Base-by-base conservation (phyloP, 2,113 vertebrate species). In the Oreochromis aureus region DNA sequence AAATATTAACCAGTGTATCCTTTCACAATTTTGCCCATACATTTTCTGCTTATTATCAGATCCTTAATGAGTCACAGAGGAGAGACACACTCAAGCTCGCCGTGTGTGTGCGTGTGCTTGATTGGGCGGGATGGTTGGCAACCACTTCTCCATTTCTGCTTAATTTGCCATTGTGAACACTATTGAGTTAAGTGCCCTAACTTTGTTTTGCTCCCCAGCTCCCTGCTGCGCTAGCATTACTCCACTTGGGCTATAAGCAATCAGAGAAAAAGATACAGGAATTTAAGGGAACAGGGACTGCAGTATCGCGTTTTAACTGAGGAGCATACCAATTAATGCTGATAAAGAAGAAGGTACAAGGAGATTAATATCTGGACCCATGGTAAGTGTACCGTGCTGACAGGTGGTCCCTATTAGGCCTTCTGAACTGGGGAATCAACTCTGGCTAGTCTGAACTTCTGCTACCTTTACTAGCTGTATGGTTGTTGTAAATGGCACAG, bases 61-160 rank as follows among this genome's bases (percentile, higher is more conserved):
- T 87, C 80, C 86, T 59, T 96, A 96, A 96, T 96, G 95, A 96
- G 96, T 94, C 96, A 92, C 96, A 51, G 81, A 92, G 95, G 95
- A 93, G 86, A 87, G 82, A 44, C 61, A 39, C 59, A 9, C 66
- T 86, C 30, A 30, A 13, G 61, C 86, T 82, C 24, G 19, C 22
- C 0, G 11, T 86, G 80, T 84, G 83, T 91, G 83, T 71, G 86
- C 30, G 76, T 90, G 18, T 86, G 44, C 66, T 90, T 91, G 86
- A 94, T 93, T 89, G 69, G 83, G 83, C 51, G 34, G 82, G 51
- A 87, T 80, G 82, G 76, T 46, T 87, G 69, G 90, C 84, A 87
- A 44, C 61, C 81, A 36, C 90, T 92, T 94, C 59, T 30, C n/a
- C 88, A 71, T 93, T 93, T 87, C 86, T 82, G 87, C 90, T 88